phyloP scores from a whole-genome alignment of 1,140 invertebrate genomes.

The Dinoponera quadriceps region DNA sequence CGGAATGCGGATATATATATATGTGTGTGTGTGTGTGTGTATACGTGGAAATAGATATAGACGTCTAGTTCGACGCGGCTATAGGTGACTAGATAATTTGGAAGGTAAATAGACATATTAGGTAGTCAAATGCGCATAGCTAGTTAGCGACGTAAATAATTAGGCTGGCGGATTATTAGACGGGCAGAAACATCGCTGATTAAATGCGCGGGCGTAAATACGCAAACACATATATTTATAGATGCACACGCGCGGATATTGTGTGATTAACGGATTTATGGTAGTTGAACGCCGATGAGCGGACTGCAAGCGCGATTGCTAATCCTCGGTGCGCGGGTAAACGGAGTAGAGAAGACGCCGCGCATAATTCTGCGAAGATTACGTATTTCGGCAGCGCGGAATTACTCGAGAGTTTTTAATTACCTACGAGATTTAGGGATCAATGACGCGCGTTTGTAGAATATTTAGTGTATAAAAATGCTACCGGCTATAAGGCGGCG shows the following conservation, averaged over 20 bases:
- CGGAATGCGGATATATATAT: not conserved
- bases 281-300: not conserved
- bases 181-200: conserved; percentile 33
- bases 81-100: conserved; percentile 42
- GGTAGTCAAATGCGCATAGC: conserved; percentile 11
- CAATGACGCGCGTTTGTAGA: no score
- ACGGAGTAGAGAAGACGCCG: not conserved
- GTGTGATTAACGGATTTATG: conserved; percentile 4
- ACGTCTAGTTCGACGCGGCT: conserved; percentile 5
- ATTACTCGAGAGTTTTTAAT: not conserved
- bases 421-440: no score
- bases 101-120: conserved; percentile 27
- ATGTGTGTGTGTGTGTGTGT: no score
- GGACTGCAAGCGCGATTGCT: not conserved
- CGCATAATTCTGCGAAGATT: no score
- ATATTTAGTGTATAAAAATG: no score
- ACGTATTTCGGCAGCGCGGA: not conserved
- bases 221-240: not conserved
- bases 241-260: no score
- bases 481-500: no score
- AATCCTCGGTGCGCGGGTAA: not conserved
- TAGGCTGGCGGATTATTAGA: conserved; percentile 18
- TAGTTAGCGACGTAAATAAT: conserved; percentile 47
- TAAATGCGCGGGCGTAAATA: conserved; percentile 30
- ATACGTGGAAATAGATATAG: not conserved